Evolutionary conservation across 1,140 invertebrate species (phyloP).

Genomic region (Atta colombica): DNA sequence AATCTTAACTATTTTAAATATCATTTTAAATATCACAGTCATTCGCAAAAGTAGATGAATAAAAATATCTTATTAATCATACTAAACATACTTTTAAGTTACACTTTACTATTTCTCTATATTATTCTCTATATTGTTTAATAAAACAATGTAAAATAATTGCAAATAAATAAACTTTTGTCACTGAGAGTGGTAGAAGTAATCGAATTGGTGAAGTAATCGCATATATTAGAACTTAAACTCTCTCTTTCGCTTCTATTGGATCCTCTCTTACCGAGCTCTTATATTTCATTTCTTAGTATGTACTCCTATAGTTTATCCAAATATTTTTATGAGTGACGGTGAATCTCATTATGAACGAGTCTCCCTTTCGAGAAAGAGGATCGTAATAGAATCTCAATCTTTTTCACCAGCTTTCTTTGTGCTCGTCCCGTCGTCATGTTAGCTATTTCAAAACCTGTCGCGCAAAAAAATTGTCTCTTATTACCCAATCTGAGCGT

Average conservation of each 20-base stretch:
- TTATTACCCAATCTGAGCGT: constrained; percentile 68
- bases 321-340: constrained; percentile 10
- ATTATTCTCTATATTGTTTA: background rate
- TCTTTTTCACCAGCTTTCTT: constrained; percentile 60
- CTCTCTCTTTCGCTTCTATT: background rate
- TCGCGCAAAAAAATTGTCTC: constrained; percentile 68
- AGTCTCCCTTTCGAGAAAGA: background rate
- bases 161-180: constrained; percentile 7
- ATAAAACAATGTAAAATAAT: background rate
- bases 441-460: constrained; percentile 70
- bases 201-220: background rate
- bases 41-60: background rate
- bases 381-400: background rate
- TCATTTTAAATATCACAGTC: background rate
- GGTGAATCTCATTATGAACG: background rate
- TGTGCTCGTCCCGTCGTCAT: constrained; percentile 40
- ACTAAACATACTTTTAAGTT: background rate
- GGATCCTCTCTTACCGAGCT: background rate
- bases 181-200: too few species aligned
- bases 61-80: background rate
- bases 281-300: background rate
- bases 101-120: background rate
- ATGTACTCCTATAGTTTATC: background rate
- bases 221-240: background rate
- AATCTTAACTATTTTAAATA: constrained; percentile 6